These are phyloP conservation scores for Orchesella flavescens DNA, from an alignment of 2,888 invertebrate genomes.

Conservation along the genomic window DNA sequence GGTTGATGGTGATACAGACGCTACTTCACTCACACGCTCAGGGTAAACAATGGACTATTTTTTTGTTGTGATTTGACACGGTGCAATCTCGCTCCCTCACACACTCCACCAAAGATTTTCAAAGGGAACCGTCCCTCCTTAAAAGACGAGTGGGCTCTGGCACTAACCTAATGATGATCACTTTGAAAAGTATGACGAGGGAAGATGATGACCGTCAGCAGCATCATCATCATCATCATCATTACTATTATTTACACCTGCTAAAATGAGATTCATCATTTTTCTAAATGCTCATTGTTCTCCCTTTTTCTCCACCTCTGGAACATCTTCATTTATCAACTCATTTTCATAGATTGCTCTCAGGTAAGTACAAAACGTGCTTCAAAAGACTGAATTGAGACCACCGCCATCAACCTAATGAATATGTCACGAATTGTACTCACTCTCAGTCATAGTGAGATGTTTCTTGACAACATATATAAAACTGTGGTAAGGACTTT, in stretches of 20 bases:
- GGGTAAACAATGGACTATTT: background rate
- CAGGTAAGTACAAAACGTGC: background rate
- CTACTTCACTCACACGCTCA: background rate
- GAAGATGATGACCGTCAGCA: background rate
- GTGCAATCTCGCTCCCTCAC: slow-evolving; percentile 32
- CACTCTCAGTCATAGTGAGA: slow-evolving; percentile 2
- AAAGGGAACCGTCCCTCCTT: slow-evolving; percentile 50
- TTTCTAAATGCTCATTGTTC: slow-evolving; percentile 35
- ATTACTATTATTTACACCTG: background rate
- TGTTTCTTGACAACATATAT: too few relatives aligned
- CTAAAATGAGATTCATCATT: slow-evolving; percentile 6
- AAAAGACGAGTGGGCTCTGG: background rate
- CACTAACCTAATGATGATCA: background rate
- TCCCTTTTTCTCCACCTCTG: slow-evolving; percentile 27
- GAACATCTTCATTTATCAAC: slow-evolving; percentile 62
- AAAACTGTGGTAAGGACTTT: too few relatives aligned
- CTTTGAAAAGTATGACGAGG: slow-evolving; percentile 31
- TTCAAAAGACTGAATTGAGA: background rate
- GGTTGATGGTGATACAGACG: slow-evolving; percentile 17
- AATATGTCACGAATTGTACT: slow-evolving; percentile 54
- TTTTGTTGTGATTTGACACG: slow-evolving; percentile 47
- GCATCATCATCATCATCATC: slow-evolving; percentile 13
- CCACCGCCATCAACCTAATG: slow-evolving; percentile 15
- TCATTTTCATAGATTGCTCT: slow-evolving; percentile 14
- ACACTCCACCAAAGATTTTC: background rate